phyloP scores from a whole-genome alignment of 2,888 invertebrate species.

The Poecilus cupreus region DNA sequence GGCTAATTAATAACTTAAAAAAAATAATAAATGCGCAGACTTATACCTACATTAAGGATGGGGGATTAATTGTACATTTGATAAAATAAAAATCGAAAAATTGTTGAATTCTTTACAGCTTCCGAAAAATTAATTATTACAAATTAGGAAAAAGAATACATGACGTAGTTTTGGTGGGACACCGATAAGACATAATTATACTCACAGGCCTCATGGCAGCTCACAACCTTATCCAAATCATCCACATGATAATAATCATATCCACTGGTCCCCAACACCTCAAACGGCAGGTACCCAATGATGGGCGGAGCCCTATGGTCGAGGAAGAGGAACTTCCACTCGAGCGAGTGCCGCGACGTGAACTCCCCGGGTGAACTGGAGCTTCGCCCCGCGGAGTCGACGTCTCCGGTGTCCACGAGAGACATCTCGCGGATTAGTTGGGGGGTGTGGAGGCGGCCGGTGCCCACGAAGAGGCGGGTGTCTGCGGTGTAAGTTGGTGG shows the following conservation, averaged over 20 bases:
- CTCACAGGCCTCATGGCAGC: slow-evolving; percentile 91
- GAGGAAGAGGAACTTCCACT: slow-evolving; percentile 96
- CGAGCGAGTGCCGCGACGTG: slow-evolving; percentile 92
- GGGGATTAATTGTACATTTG: too few relatives aligned
- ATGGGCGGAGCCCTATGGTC: slow-evolving; percentile 94
- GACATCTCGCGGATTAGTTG: slow-evolving; percentile 91
- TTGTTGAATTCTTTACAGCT: too few relatives aligned
- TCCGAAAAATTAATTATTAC: too few relatives aligned
- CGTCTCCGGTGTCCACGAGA: slow-evolving; percentile 82
- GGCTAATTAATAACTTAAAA: too few relatives aligned
- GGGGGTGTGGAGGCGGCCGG: slow-evolving; percentile 87
- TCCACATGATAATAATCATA: slow-evolving; percentile 98
- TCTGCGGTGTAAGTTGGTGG: slow-evolving; percentile 69
- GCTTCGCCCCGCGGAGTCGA: neutral
- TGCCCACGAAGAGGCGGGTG: slow-evolving; percentile 83
- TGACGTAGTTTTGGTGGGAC: too few relatives aligned
- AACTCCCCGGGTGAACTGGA: slow-evolving; percentile 81
- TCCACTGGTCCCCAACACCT: slow-evolving; percentile 95
- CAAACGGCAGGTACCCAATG: slow-evolving; percentile 95
- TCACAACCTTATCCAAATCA: slow-evolving; percentile 90
- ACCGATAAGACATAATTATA: slow-evolving; percentile 63
- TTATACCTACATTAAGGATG: too few relatives aligned
- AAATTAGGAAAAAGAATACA: too few relatives aligned
- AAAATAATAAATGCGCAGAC: too few relatives aligned
- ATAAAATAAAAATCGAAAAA: too few relatives aligned